These are phyloP conservation scores for Haliaeetus leucogaster DNA, from an alignment of 2,113 vertebrate species.

Conservation along the genomic window DNA sequence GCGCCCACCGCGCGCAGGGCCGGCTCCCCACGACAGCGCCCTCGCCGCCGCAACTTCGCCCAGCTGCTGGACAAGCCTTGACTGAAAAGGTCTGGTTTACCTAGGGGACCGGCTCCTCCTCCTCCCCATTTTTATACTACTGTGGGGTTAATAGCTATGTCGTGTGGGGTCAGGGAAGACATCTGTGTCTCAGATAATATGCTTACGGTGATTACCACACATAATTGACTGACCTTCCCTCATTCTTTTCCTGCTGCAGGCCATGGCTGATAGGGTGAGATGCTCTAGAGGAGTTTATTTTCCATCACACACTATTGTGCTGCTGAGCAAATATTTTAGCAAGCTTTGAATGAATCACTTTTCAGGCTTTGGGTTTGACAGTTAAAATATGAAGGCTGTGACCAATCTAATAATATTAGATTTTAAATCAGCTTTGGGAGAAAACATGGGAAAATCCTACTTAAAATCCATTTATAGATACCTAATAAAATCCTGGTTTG, in stretches of 20 bases:
- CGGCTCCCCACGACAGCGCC: constrained; percentile 56
- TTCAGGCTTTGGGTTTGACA: constrained; percentile 75
- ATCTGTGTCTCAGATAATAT: constrained; percentile 94
- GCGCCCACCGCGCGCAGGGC: constrained; percentile 4
- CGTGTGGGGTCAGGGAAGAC: constrained; percentile 88
- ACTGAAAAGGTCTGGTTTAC: constrained; percentile 79
- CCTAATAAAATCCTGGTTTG: constrained; percentile 56
- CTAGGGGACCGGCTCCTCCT: constrained; percentile 68
- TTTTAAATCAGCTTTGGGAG: constrained; percentile 72
- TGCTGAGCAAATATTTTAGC: constrained; percentile 96
- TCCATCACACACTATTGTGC: constrained; percentile 88
- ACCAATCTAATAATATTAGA: constrained; percentile 76
- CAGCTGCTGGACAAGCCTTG: constrained; percentile 63
- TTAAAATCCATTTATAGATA: constrained; percentile 47
- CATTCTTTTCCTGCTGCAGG: constrained; percentile 87
- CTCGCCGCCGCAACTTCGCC: constrained; percentile 40
- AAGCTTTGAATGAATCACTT: constrained; percentile 89
- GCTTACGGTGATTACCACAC: constrained; percentile 92
- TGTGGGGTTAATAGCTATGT: constrained; percentile 88
- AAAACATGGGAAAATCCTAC: constrained; percentile 68
- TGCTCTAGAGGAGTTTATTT: constrained; percentile 83
- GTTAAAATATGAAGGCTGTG: constrained; percentile 79
- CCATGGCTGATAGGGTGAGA: constrained; percentile 83
- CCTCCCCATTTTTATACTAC: constrained; percentile 82
- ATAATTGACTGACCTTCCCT: constrained; percentile 96